These are phyloP conservation scores for Siniperca obscura DNA, from an alignment of 2,797 vertebrate species.

Conservation along the genomic window DNA sequence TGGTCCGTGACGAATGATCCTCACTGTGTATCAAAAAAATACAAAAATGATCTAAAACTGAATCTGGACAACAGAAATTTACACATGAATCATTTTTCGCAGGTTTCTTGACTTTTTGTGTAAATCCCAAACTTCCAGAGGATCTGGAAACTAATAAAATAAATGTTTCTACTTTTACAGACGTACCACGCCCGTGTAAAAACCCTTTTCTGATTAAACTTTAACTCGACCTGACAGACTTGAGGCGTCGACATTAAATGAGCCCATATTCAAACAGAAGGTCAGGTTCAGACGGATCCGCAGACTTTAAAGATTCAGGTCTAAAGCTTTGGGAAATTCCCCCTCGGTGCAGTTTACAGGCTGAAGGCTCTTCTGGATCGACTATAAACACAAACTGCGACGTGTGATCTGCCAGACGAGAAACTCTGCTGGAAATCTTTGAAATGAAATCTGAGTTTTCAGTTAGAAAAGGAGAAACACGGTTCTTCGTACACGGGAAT, in stretches of 20 bases:
- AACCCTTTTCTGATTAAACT: neutral
- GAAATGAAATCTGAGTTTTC: too few relatives aligned
- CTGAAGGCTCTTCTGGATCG: neutral
- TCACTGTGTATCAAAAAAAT: too few relatives aligned
- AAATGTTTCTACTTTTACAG: neutral
- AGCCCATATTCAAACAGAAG: neutral
- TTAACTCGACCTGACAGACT: neutral
- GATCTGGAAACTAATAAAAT: neutral
- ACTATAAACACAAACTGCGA: neutral
- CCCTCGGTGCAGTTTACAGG: neutral
- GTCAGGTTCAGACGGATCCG: conserved; percentile 22
- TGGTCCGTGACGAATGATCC: too few relatives aligned
- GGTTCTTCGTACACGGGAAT: too few relatives aligned
- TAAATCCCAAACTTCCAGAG: neutral
- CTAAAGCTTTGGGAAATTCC: neutral
- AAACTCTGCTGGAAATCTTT: too few relatives aligned
- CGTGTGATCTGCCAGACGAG: neutral
- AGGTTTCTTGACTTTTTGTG: neutral
- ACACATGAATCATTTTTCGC: neutral
- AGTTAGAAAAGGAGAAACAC: too few relatives aligned
- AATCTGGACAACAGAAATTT: neutral
- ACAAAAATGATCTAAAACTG: too few relatives aligned
- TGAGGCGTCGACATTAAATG: neutral
- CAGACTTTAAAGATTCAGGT: neutral
- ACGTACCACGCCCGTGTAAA: neutral